phyloP scores from a whole-genome alignment of 2,888 invertebrate genomes.

The Leptinotarsa tumamoca region DNA sequence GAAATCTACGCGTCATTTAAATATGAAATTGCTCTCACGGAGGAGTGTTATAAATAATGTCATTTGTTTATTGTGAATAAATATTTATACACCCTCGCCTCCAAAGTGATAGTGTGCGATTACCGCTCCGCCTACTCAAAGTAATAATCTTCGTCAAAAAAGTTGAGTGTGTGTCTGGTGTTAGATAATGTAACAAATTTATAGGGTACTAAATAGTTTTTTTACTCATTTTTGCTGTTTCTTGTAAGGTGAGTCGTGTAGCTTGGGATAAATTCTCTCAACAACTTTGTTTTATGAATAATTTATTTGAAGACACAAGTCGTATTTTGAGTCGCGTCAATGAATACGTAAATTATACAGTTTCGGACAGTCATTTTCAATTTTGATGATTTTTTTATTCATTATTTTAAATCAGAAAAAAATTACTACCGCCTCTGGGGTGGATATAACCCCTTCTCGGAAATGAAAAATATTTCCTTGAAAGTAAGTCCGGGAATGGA shows the following conservation, averaged over 20 bases:
- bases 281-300: conserved; percentile 1
- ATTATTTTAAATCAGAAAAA: too few species aligned
- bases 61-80: background rate
- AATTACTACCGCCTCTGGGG: too few species aligned
- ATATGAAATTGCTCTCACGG: conserved; percentile 5
- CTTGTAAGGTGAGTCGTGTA: background rate
- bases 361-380: too few species aligned
- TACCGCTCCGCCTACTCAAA: conserved; percentile 1
- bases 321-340: too few species aligned
- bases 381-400: too few species aligned
- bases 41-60: conserved; percentile 3
- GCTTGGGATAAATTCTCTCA: background rate
- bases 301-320: background rate
- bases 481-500: too few species aligned
- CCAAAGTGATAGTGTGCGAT: background rate
- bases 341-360: too few species aligned
- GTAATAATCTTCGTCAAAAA: background rate
- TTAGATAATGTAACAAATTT: conserved; percentile 14
- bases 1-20: conserved; percentile 4
- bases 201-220: conserved; percentile 7
- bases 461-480: too few species aligned
- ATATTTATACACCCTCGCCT: conserved; percentile 13
- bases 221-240: conserved; percentile 4
- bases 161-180: background rate
- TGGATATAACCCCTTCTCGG: too few species aligned